Evolutionary conservation across 35 echinoderm and acorn worm genomes (phyloP).

Genomic region (Lytechinus pictus): DNA sequence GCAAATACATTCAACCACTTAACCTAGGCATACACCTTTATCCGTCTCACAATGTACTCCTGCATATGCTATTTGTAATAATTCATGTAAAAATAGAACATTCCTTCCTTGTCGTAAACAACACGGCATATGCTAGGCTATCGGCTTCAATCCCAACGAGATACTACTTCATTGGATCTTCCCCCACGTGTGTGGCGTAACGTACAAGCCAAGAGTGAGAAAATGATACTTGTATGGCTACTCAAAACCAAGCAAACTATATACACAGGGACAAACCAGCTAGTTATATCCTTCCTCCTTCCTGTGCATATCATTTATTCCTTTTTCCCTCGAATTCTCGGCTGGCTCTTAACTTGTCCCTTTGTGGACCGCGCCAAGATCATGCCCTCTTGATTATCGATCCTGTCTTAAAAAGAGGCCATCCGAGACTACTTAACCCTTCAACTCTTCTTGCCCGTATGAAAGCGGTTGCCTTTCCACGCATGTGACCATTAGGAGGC

Average conservation of each 20-base stretch:
- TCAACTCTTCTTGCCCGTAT: not conserved
- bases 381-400: not conserved
- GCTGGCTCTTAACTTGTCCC: not conserved
- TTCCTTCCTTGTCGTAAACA: not conserved
- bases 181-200: not conserved
- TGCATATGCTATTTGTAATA: not conserved
- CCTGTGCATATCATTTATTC: not conserved
- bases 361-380: not conserved
- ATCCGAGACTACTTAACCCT: not conserved
- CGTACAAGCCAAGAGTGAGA: not conserved
- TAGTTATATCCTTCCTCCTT: not conserved
- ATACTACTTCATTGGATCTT: not conserved
- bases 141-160: not conserved
- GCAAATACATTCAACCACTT: not conserved
- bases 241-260: not conserved
- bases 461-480: not conserved
- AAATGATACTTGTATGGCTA: not conserved
- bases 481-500: not conserved
- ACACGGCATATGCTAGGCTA: not conserved
- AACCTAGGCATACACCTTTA: not conserved
- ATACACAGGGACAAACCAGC: not conserved
- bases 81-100: not conserved
- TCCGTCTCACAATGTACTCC: not conserved
- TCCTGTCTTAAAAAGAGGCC: not conserved
- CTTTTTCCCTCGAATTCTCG: not conserved